phyloP scores from a whole-genome alignment of 2,113 vertebrate species.

The Dasypus novemcinctus region DNA sequence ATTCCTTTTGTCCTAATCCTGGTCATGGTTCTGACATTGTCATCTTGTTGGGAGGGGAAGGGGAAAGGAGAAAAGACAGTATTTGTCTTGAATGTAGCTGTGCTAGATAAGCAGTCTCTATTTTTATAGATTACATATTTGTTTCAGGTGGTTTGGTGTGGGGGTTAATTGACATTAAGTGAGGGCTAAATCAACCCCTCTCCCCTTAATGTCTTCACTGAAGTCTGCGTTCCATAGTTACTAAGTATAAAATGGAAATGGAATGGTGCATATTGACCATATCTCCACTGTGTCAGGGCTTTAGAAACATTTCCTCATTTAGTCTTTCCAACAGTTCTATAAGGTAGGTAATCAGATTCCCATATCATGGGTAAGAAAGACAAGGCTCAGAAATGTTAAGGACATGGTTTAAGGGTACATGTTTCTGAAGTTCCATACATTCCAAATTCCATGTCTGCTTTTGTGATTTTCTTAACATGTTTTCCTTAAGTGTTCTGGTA shows the following conservation, averaged over 20 bases:
- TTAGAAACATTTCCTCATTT: background rate
- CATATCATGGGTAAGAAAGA: background rate
- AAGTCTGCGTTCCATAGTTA: background rate
- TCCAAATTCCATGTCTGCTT: background rate
- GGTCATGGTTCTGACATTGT: background rate
- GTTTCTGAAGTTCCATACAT: background rate
- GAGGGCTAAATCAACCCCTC: background rate
- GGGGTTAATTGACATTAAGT: background rate
- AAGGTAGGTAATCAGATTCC: background rate
- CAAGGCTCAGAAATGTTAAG: background rate
- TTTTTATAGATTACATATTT: background rate
- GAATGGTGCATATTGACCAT: background rate
- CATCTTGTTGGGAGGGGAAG: background rate
- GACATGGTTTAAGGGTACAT: background rate
- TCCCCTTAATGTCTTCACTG: background rate
- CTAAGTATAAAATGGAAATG: background rate
- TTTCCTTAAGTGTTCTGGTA: background rate
- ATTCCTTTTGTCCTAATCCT: background rate
- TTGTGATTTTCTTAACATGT: background rate
- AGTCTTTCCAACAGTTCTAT: background rate
- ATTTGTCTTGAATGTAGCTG: background rate
- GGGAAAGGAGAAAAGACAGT: background rate
- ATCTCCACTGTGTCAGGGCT: background rate
- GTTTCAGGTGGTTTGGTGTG: background rate
- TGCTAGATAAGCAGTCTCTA: background rate